phyloP scores from a whole-genome alignment of 2,888 invertebrate genomes.

The Amblyjoppa fuscipennis region DNA sequence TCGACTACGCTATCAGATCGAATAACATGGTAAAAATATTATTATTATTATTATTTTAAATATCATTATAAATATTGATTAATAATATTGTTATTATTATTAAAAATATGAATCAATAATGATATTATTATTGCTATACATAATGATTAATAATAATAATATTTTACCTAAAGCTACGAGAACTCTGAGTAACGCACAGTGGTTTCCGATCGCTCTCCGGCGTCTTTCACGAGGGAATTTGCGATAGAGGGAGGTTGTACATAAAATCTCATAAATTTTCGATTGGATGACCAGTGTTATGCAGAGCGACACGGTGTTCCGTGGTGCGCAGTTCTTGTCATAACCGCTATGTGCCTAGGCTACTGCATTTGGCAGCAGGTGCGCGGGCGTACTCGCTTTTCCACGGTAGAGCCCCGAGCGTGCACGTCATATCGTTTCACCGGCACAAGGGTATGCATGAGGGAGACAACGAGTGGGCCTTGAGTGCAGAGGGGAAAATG shows the following conservation, averaged over 20 bases:
- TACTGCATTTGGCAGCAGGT: conserved; percentile 18
- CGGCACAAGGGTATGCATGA: not conserved
- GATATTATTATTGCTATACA: not conserved
- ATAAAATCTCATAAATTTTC: conserved; percentile 15
- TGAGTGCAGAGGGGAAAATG: conserved; percentile 4
- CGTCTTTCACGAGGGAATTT: not conserved
- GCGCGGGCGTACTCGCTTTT: conserved; percentile 2
- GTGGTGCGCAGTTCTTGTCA: conserved; percentile 2
- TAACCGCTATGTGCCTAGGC: not conserved
- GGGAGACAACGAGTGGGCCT: conserved; percentile 4
- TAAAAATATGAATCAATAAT: too few species aligned
- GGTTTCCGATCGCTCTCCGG: not conserved
- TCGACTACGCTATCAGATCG: not conserved
- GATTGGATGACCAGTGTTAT: not conserved
- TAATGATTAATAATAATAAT: not conserved
- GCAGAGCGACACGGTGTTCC: not conserved
- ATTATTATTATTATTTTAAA: too few species aligned
- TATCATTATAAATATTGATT: not conserved
- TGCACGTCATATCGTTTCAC: conserved; percentile 26
- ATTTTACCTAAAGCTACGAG: not conserved
- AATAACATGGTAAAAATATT: not conserved
- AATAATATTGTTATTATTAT: not conserved
- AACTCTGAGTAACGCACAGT: not conserved
- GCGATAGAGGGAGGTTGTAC: not conserved
- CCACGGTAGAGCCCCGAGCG: not conserved